These are phyloP conservation scores for Drosophila orosa DNA, from an alignment of 1,140 invertebrate genomes.

Conservation along the genomic window DNA sequence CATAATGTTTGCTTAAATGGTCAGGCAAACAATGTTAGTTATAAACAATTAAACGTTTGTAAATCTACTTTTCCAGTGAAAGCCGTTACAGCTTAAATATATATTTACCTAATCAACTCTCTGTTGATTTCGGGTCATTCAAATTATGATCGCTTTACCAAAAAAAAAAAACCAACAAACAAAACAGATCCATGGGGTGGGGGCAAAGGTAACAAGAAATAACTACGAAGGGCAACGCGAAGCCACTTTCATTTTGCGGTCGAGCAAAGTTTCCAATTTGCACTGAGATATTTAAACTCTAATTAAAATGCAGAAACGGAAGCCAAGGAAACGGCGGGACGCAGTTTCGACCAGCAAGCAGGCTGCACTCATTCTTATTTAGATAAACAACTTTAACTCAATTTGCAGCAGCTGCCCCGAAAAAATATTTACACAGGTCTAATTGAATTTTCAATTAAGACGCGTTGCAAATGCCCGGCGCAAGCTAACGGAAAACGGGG, in stretches of 20 bases:
- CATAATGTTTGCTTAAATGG: neutral
- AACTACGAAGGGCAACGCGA: conserved; percentile 56
- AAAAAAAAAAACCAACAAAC: conserved; percentile 34
- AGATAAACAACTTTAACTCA: conserved; percentile 80
- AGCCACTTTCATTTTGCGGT: conserved; percentile 79
- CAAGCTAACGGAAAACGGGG: conserved; percentile 15
- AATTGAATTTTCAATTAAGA: conserved; percentile 83
- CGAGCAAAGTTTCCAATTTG: conserved; percentile 78
- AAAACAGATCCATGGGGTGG: conserved; percentile 7
- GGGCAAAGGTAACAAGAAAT: conserved; percentile 19
- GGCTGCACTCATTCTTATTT: conserved; percentile 71
- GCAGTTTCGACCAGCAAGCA: conserved; percentile 13
- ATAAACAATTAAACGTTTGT: neutral
- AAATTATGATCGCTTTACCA: conserved; percentile 59
- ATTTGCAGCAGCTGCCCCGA: conserved; percentile 67
- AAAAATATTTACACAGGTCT: conserved; percentile 82
- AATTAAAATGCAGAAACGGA: conserved; percentile 75
- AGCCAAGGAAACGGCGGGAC: conserved; percentile 1
- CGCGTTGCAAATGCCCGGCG: conserved; percentile 58
- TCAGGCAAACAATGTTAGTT: no score
- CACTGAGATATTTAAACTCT: conserved; percentile 80
- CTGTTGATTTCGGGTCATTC: conserved; percentile 52
- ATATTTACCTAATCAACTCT: conserved; percentile 63
- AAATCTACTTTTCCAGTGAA: conserved; percentile 2
- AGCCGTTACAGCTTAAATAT: conserved; percentile 5